Evolutionary conservation across 2,888 invertebrate genomes (phyloP).

Genomic region (Leptopterna dolabrata): DNA sequence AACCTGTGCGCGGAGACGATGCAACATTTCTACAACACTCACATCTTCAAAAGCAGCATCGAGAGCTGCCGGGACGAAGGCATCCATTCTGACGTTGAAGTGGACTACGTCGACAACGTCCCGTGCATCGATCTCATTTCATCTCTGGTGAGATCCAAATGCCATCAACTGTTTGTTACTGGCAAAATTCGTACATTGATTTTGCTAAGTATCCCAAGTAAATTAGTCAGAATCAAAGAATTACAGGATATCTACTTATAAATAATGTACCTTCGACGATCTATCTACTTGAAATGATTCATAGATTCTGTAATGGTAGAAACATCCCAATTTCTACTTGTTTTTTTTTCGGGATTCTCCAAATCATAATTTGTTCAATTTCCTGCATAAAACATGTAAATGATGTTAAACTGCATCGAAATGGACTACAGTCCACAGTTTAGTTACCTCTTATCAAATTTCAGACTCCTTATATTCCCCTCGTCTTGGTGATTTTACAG

Average conservation of each 20-base stretch:
- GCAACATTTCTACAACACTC: slow-evolving; percentile 98
- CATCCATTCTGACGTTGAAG: slow-evolving; percentile 87
- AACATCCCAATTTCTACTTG: too few species aligned
- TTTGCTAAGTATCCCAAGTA: background rate
- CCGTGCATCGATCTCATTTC: slow-evolving; percentile 96
- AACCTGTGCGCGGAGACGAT: slow-evolving; percentile 96
- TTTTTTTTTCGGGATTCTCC: too few species aligned
- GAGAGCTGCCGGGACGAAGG: slow-evolving; percentile 95
- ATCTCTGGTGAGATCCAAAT: slow-evolving; percentile 73
- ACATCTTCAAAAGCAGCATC: slow-evolving; percentile 93
- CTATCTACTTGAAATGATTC: too few species aligned
- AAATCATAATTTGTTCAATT: too few species aligned
- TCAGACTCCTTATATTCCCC: background rate
- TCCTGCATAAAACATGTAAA: too few species aligned
- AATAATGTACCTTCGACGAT: too few species aligned
- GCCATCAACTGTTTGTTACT: background rate
- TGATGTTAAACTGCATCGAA: too few species aligned
- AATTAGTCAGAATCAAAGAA: too few species aligned
- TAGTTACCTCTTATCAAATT: too few species aligned
- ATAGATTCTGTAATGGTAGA: too few species aligned
- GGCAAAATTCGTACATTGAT: background rate
- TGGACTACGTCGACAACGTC: slow-evolving; percentile 94
- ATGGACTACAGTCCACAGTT: too few species aligned
- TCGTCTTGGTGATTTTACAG: slow-evolving; percentile 64
- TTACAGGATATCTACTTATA: too few species aligned